These are phyloP conservation scores for mouse (Mus musculus) DNA, from an alignment of 2,113 vertebrate genomes.

Conservation along the genomic window DNA sequence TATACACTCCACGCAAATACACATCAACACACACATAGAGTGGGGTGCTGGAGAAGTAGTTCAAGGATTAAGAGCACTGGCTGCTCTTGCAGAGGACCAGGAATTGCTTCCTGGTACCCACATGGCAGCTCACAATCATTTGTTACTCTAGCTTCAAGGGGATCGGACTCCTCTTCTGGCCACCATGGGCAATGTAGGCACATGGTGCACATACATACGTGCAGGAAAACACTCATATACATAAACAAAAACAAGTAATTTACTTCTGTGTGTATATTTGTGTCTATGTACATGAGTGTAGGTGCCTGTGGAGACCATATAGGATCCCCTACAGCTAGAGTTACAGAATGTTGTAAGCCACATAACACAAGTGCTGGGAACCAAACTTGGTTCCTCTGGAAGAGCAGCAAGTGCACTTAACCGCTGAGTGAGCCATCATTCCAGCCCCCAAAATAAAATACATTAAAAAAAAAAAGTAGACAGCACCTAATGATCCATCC, in stretches of 20 bases:
- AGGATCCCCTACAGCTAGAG: neutral
- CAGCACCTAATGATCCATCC: neutral
- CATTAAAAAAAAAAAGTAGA: neutral
- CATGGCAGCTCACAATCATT: neutral
- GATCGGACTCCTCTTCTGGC: neutral
- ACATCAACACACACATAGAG: neutral
- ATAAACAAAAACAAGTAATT: neutral
- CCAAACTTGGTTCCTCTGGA: neutral
- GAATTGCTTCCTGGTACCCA: neutral
- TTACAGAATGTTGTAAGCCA: neutral
- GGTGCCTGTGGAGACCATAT: neutral
- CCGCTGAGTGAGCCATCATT: neutral
- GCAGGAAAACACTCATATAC: neutral
- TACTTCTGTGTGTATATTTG: neutral
- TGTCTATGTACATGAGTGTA: neutral
- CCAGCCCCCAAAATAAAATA: neutral
- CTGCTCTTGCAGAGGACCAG: neutral
- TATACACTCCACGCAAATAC: neutral
- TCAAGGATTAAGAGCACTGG: neutral
- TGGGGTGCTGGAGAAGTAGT: neutral
- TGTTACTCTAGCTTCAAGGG: neutral
- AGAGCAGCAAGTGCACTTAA: neutral
- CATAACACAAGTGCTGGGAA: neutral
- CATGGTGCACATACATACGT: neutral
- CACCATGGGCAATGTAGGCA: neutral